Evolutionary conservation across 2,113 vertebrate species (phyloP).

Genomic region (Lamprotornis superbus): DNA sequence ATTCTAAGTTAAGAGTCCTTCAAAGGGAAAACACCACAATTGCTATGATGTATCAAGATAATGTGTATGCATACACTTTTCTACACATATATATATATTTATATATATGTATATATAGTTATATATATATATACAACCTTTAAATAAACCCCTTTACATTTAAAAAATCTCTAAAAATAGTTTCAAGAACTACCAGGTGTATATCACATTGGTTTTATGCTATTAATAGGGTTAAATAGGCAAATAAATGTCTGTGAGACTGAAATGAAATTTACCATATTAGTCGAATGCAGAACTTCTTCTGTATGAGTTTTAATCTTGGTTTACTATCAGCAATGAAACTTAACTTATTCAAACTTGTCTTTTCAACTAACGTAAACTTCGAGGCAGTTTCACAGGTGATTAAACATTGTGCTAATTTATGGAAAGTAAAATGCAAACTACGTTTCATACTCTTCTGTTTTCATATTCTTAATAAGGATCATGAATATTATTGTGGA

Average conservation of each 20-base stretch:
- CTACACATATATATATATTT: fast-evolving
- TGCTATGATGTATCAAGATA: not conserved
- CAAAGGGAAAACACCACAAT: not conserved
- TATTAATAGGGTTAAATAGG: not conserved
- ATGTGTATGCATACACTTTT: fast-evolving
- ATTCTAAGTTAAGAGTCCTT: not conserved
- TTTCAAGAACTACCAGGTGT: not conserved
- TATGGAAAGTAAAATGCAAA: constrained; percentile 34
- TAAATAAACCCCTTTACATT: not conserved
- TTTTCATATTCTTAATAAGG: constrained; percentile 50
- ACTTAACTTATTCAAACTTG: not conserved
- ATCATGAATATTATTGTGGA: constrained; percentile 16
- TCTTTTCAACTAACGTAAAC: constrained; percentile 42
- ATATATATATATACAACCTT: not conserved
- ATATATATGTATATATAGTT: not conserved
- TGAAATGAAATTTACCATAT: not conserved
- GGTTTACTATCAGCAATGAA: not conserved
- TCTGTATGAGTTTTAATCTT: not conserved
- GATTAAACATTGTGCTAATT: constrained; percentile 5
- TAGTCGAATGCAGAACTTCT: not conserved
- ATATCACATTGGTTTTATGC: not conserved
- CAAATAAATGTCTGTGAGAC: not conserved
- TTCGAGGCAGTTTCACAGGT: not conserved
- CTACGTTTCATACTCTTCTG: not conserved
- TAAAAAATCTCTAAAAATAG: not conserved